These are phyloP conservation scores for Calliphora vicina DNA, from an alignment of 1,140 invertebrate species.

Conservation along the genomic window DNA sequence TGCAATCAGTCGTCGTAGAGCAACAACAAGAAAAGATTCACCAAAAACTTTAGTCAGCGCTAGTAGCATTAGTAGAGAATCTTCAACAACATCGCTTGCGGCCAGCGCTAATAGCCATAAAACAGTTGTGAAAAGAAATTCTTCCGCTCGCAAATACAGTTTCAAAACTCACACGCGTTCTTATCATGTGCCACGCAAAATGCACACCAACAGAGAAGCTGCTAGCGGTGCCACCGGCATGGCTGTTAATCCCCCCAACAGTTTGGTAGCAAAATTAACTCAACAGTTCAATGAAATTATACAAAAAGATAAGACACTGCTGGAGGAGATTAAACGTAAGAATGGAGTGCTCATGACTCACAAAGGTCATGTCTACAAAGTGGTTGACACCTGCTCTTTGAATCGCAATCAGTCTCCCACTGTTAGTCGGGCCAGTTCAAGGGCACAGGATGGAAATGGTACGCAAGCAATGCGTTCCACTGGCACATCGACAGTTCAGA, in stretches of 20 bases:
- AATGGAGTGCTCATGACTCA: constrained; percentile 55
- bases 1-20: not conserved
- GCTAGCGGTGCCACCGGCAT: not conserved
- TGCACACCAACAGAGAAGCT: constrained; percentile 22
- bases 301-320: constrained; percentile 55
- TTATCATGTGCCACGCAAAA: constrained; percentile 40
- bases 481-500: constrained; percentile 55
- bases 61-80: constrained; percentile 47
- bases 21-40: constrained; percentile 15
- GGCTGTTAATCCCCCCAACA: constrained; percentile 34
- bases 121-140: constrained; percentile 1
- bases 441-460: not conserved
- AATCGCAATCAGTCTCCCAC: not conserved
- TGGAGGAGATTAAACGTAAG: constrained; percentile 62
- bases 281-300: constrained; percentile 65
- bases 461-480: not conserved
- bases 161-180: constrained; percentile 60
- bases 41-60: constrained; percentile 50
- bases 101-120: constrained; percentile 40
- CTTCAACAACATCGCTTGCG: constrained; percentile 39
- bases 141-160: constrained; percentile 56
- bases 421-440: constrained; percentile 2
- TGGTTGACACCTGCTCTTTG: constrained; percentile 47
- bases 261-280: constrained; percentile 64
- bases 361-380: constrained; percentile 57